Evolutionary conservation across 2,113 vertebrate genomes (phyloP).

Genomic region (Elaphurus davidianus): DNA sequence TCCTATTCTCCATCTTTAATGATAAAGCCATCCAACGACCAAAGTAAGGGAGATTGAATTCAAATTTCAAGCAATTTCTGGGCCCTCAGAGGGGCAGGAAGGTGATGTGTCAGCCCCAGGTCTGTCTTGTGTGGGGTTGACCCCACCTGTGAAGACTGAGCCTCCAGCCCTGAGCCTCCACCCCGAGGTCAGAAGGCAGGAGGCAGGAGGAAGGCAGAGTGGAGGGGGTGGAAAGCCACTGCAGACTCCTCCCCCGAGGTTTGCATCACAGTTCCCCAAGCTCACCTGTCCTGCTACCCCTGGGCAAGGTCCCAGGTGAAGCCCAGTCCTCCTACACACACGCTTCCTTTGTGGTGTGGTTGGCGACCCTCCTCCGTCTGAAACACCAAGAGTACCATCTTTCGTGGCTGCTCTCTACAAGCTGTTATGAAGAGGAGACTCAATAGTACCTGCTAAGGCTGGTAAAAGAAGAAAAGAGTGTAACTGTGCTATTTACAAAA

Average conservation of each 20-base stretch:
- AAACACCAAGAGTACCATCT: not conserved
- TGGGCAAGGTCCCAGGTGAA: too few relatives aligned
- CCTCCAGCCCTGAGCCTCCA: not conserved
- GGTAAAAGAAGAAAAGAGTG: not conserved
- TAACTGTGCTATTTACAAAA: not conserved
- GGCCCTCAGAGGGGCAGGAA: not conserved
- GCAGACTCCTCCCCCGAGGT: accelerated
- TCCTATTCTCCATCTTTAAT: not conserved
- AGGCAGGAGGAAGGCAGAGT: too few relatives aligned
- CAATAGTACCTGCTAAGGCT: not conserved
- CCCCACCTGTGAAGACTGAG: not conserved
- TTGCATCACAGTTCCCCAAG: accelerated
- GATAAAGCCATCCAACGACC: not conserved
- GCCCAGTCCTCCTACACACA: not conserved
- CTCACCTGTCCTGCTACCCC: accelerated
- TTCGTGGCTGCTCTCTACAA: not conserved
- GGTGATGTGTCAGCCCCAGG: accelerated
- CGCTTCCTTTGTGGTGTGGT: accelerated
- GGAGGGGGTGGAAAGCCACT: not conserved
- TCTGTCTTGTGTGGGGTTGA: not conserved
- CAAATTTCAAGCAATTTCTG: not conserved
- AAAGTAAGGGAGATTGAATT: not conserved
- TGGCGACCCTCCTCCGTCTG: not conserved
- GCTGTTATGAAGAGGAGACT: not conserved
- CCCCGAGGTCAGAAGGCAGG: not conserved